Percentiles rank a stretch among this genome's conserved stretches.
Evolutionary conservation across 2,888 invertebrate species (phyloP).

Genomic region (Apantesis nais): DNA sequence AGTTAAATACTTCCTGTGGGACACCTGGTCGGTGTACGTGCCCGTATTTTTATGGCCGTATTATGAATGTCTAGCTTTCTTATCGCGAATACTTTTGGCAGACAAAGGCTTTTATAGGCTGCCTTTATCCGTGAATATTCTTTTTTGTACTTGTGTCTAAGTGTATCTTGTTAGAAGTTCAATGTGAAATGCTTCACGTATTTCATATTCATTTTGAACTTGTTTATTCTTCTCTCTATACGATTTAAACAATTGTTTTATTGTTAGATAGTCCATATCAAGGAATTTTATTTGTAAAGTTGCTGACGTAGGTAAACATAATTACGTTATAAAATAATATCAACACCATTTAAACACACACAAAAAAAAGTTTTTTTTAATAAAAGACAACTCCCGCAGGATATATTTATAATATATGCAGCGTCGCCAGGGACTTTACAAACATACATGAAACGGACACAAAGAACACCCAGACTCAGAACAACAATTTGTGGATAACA

Average conservation of each 20-base stretch:
- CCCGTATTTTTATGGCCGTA: constrained; percentile 13
- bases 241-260: background rate
- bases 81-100: constrained; percentile 4
- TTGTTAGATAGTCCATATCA: background rate
- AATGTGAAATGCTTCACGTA: background rate
- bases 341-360: too few species aligned
- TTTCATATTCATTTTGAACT: background rate
- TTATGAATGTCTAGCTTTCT: constrained; percentile 13
- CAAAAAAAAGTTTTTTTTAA: too few species aligned
- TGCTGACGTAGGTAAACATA: background rate
- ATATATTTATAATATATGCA: too few species aligned
- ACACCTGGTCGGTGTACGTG: constrained; percentile 7
- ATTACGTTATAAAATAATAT: too few species aligned
- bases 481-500: too few species aligned
- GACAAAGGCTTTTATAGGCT: background rate
- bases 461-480: too few species aligned
- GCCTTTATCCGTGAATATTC: background rate
- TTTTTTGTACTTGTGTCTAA: background rate
- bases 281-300: background rate
- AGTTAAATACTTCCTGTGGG: constrained; percentile 25
- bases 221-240: background rate
- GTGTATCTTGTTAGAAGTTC: background rate
- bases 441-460: too few species aligned
- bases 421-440: too few species aligned
- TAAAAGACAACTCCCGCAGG: too few species aligned